Evolutionary conservation across 2,888 invertebrate species (phyloP), one percentile per base, ranked within the genome.

Genomic region (Cantharis lateralis): DNA sequence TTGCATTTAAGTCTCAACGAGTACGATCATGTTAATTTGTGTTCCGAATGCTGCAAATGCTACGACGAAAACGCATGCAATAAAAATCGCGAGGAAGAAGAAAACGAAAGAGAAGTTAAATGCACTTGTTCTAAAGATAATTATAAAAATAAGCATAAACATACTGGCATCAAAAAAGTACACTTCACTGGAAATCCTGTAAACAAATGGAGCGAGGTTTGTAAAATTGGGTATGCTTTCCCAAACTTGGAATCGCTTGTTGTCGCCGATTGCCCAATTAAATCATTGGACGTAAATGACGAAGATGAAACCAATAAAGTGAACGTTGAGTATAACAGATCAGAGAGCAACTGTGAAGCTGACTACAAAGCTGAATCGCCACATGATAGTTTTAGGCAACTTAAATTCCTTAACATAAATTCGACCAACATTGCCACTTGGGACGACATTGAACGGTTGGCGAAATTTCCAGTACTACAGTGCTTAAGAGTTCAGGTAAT

Each of bases 1-100:
- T 90, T 98, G 80, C 98, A 98, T 89, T 89, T 98, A 84, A 97
- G 98, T 85, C 91, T 97, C 78, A 98, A 98, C 88, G 94, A 96
- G 86, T 97, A 96, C 87, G 91, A 92, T 24, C 91, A 93, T 81
- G 94, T 96, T 62, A 91, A 94, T 75, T 89, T 96, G 66, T 92
- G 92, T 80, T 87, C 88, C 18, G 82, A 87, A 62, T 83, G 85
- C 77, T 84, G 75, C 15, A 20, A 72, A 11, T 78, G 84, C 68
- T 81, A 81, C 71, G 62, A 70, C 68, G 26, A 76, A 62, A 64
- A 76, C n/a, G 64, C 72, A 72, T 72, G 26, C 11, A 63, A 68
- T 63, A 84, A 69, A 10, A 79, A 82, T 71, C 82, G 82, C 18
- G 80, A 79, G 15, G 76, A 77, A 15, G 68, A 79, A 15, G 70